A percentile compares a stretch with the other conserved stretches of the same genome.
These are phyloP conservation scores for Erynnis tages DNA, from an alignment of 2,888 invertebrate species.

Conservation along the genomic window DNA sequence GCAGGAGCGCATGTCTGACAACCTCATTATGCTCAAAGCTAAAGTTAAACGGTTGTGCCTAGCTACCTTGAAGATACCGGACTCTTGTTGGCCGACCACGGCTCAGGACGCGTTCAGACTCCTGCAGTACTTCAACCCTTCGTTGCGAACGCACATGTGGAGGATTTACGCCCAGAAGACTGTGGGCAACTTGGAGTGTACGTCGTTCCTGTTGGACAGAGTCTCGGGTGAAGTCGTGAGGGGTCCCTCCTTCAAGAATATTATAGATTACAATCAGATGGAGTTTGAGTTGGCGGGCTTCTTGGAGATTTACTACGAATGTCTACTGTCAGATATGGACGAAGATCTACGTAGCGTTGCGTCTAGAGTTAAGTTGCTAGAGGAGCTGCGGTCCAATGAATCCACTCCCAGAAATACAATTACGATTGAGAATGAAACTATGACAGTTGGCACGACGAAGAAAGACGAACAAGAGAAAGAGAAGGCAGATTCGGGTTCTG, in stretches of 20 bases:
- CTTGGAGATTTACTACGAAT: constrained; percentile 67
- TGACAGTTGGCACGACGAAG: constrained; percentile 25
- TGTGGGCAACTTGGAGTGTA: constrained; percentile 50
- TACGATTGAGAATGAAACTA: constrained; percentile 16
- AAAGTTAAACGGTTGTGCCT: constrained; percentile 64
- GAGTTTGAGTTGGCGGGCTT: constrained; percentile 69
- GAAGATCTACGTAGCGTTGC: constrained; percentile 62
- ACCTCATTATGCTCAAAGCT: constrained; percentile 57
- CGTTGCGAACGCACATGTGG: constrained; percentile 59
- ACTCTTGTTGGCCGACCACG: constrained; percentile 58
- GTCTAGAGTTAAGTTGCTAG: constrained; percentile 62
- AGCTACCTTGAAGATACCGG: constrained; percentile 62
- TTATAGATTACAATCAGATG: constrained; percentile 67
- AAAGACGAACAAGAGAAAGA: constrained; percentile 22
- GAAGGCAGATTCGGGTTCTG: constrained; percentile 21
- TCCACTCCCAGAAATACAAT: constrained; percentile 44
- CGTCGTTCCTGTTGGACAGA: constrained; percentile 63
- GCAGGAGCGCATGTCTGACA: constrained; percentile 64
- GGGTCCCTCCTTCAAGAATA: constrained; percentile 64
- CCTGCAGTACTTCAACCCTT: constrained; percentile 70
- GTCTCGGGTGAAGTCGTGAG: constrained; percentile 68
- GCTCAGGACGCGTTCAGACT: constrained; percentile 65
- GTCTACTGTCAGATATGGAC: constrained; percentile 52
- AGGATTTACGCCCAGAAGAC: constrained; percentile 62
- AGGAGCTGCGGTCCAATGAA: constrained; percentile 53